Evolutionary conservation across 2,113 vertebrate genomes (phyloP).

Genomic region (Eretmochelys imbricata): DNA sequence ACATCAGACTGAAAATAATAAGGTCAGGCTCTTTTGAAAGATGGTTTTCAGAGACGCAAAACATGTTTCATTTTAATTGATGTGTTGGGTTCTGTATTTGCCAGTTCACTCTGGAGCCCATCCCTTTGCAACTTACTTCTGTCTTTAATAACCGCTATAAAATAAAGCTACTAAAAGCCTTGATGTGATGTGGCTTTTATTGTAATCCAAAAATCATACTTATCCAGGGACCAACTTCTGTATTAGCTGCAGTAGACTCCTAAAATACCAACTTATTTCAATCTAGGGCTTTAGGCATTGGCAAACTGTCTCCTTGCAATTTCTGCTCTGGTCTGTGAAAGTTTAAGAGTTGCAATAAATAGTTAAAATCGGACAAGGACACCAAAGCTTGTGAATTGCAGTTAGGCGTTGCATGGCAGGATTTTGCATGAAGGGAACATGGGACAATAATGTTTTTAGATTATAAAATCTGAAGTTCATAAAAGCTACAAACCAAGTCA

Average conservation of each 20-base stretch:
- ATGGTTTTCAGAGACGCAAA: background rate
- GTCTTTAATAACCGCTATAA: background rate
- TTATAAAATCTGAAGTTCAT: background rate
- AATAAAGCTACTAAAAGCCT: background rate
- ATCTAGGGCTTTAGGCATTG: background rate
- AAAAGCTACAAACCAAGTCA: background rate
- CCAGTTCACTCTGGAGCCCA: background rate
- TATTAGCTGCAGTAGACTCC: background rate
- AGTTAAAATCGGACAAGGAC: background rate
- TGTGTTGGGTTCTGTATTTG: background rate
- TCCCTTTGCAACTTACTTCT: background rate
- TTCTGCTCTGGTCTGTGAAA: background rate
- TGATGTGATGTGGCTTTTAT: background rate
- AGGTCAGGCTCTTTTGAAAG: background rate
- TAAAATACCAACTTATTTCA: background rate
- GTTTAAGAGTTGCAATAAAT: background rate
- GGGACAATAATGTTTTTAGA: background rate
- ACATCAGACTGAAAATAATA: background rate
- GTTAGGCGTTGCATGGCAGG: background rate
- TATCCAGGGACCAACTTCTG: background rate
- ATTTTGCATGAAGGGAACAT: background rate
- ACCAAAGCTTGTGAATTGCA: background rate
- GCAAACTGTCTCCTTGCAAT: background rate
- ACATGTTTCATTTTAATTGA: background rate
- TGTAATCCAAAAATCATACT: background rate